These are phyloP conservation scores for Drosophila dunni DNA, from an alignment of 1,140 invertebrate species.

Conservation along the genomic window DNA sequence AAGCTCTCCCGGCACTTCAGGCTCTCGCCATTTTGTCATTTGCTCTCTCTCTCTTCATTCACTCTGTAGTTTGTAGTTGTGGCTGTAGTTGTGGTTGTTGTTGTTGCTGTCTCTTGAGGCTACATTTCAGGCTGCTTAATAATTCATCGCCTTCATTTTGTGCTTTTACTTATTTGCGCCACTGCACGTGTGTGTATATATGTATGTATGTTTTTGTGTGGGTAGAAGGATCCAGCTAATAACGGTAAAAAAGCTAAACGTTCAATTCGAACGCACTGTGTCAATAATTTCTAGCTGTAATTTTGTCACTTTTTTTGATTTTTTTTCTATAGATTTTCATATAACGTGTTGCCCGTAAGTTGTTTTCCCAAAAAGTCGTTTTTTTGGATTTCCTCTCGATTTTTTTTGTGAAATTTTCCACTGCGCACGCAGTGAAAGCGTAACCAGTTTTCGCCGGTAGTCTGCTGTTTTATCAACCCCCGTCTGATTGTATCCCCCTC, in stretches of 20 bases:
- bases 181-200: background rate
- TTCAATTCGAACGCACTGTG: no score
- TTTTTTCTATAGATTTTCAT: background rate
- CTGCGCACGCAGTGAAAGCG: conserved; percentile 42
- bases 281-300: no score
- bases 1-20: background rate
- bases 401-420: conserved; percentile 32
- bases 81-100: background rate
- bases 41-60: background rate
- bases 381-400: background rate
- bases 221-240: no score
- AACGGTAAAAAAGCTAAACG: no score
- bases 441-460: conserved; percentile 33
- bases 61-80: background rate
- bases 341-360: background rate
- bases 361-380: conserved; percentile 2
- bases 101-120: conserved; percentile 40
- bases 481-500: background rate
- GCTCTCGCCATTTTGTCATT: background rate
- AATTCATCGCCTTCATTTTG: conserved; percentile 9
- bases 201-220: no score
- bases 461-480: background rate
- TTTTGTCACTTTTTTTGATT: no score
- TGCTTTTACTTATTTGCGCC: background rate
- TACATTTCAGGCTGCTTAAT: conserved; percentile 13